These are phyloP conservation scores for Nemoura dubitans DNA, from an alignment of 2,888 invertebrate genomes.

Conservation along the genomic window DNA sequence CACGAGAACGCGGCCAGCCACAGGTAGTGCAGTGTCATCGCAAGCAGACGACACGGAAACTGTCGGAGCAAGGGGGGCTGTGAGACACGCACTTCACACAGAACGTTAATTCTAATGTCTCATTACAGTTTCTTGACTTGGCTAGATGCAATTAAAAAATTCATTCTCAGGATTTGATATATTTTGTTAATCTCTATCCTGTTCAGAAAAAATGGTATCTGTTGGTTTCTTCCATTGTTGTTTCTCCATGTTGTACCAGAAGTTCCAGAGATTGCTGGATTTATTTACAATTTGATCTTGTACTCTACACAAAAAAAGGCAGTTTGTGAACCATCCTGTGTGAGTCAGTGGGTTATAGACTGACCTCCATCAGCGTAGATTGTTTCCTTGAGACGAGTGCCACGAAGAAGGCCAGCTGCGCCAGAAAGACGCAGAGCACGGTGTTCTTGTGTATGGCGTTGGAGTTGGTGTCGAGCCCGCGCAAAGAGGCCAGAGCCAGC, in stretches of 20 bases:
- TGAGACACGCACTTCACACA: not conserved
- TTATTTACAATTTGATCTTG: too few relatives aligned
- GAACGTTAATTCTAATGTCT: slow-evolving; percentile 4
- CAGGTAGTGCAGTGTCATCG: slow-evolving; percentile 92
- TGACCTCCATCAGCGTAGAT: slow-evolving; percentile 83
- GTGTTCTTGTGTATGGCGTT: slow-evolving; percentile 95
- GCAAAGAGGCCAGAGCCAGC: slow-evolving; percentile 80
- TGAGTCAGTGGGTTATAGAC: too few relatives aligned
- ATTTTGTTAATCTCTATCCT: too few relatives aligned
- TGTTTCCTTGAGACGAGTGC: slow-evolving; percentile 84
- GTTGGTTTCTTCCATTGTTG: too few relatives aligned
- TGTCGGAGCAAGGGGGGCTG: slow-evolving; percentile 57
- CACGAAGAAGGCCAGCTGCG: slow-evolving; percentile 84
- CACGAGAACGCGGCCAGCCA: slow-evolving; percentile 92
- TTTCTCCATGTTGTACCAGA: too few relatives aligned
- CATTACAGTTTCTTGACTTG: too few relatives aligned
- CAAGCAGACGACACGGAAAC: slow-evolving; percentile 87
- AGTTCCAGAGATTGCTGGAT: too few relatives aligned
- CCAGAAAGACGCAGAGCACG: slow-evolving; percentile 87
- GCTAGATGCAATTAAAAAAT: too few relatives aligned
- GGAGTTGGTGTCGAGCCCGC: slow-evolving; percentile 86
- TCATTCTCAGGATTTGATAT: too few relatives aligned
- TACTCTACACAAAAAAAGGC: not conserved
- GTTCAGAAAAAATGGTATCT: too few relatives aligned
- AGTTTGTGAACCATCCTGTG: too few relatives aligned